phyloP scores from a whole-genome alignment of 2,888 invertebrate species.

The Epiblema foenella region DNA sequence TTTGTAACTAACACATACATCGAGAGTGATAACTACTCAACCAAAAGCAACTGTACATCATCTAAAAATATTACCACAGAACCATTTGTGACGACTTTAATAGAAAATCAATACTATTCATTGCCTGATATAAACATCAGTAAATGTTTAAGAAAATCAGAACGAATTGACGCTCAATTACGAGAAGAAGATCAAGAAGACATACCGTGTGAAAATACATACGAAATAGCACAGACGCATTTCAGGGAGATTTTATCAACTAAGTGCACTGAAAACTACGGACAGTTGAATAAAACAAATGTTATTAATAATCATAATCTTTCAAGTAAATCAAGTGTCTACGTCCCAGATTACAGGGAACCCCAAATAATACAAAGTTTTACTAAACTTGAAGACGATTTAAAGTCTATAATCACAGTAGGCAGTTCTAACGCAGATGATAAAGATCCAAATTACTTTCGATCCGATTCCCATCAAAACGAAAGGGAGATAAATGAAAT shows the following conservation, averaged over 20 bases:
- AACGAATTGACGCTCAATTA: slow-evolving; percentile 89
- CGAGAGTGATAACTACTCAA: slow-evolving; percentile 72
- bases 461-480: slow-evolving; percentile 76
- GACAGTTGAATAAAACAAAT: slow-evolving; percentile 72
- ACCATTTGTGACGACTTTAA: slow-evolving; percentile 80
- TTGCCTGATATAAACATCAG: slow-evolving; percentile 89
- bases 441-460: slow-evolving; percentile 65
- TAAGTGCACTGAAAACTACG: slow-evolving; percentile 71
- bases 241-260: slow-evolving; percentile 72
- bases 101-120: slow-evolving; percentile 89
- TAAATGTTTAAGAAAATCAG: slow-evolving; percentile 88
- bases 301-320: slow-evolving; percentile 55
- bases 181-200: slow-evolving; percentile 82
- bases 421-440: slow-evolving; percentile 78
- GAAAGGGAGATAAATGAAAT: slow-evolving; percentile 82
- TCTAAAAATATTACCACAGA: slow-evolving; percentile 80
- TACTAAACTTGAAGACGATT: slow-evolving; percentile 76
- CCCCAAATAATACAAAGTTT: slow-evolving; percentile 71
- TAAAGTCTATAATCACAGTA: slow-evolving; percentile 78
- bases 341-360: slow-evolving; percentile 67
- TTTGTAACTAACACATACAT: slow-evolving; percentile 75
- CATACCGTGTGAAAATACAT: slow-evolving; percentile 74
- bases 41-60: slow-evolving; percentile 72
- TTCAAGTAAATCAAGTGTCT: slow-evolving; percentile 58
- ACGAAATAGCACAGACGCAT: slow-evolving; percentile 77